A percentile compares a stretch with the other conserved stretches of the same genome.
phyloP scores from a whole-genome alignment of 1,140 invertebrate genomes.

The Drosophila ambigua region DNA sequence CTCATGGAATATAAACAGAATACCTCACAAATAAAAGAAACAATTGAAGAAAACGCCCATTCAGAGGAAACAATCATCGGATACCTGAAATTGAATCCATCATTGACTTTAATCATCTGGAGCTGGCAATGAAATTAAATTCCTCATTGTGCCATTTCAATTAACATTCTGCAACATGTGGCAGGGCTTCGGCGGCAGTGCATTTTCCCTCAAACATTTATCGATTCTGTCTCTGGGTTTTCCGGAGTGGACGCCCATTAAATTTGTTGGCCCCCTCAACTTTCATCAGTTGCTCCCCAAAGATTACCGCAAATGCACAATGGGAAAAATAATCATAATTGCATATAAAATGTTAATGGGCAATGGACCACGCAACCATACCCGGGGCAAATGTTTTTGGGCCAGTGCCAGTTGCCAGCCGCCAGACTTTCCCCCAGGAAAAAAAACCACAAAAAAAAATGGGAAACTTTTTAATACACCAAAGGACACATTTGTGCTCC shows the following conservation, averaged over 20 bases:
- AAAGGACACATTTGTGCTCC: slow-evolving; percentile 78
- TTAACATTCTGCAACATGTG: slow-evolving; percentile 37
- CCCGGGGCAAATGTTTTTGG: slow-evolving; percentile 16
- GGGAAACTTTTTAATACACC: slow-evolving; percentile 80
- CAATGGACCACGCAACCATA: slow-evolving; percentile 59
- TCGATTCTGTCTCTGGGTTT: slow-evolving; percentile 4
- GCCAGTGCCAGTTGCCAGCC: slow-evolving; percentile 14
- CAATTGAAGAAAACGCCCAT: too few species aligned
- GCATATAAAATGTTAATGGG: slow-evolving; percentile 82
- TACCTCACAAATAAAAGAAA: too few species aligned
- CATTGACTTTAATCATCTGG: slow-evolving; percentile 22
- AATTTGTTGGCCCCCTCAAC: slow-evolving; percentile 56
- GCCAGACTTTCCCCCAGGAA: not conserved
- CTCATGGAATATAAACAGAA: too few species aligned
- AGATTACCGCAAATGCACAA: slow-evolving; percentile 81
- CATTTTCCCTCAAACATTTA: slow-evolving; percentile 28
- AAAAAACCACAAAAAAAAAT: slow-evolving; percentile 9
- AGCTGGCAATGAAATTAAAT: slow-evolving; percentile 10
- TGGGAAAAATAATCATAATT: slow-evolving; percentile 82
- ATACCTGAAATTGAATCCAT: too few species aligned
- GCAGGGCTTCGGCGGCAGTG: not conserved
- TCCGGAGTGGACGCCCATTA: slow-evolving; percentile 47
- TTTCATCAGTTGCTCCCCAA: slow-evolving; percentile 73
- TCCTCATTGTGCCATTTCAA: slow-evolving; percentile 17
- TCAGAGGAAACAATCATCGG: too few species aligned